phyloP scores from a whole-genome alignment of 1,140 invertebrate species.

The Cyrtorhinus lividipennis region DNA sequence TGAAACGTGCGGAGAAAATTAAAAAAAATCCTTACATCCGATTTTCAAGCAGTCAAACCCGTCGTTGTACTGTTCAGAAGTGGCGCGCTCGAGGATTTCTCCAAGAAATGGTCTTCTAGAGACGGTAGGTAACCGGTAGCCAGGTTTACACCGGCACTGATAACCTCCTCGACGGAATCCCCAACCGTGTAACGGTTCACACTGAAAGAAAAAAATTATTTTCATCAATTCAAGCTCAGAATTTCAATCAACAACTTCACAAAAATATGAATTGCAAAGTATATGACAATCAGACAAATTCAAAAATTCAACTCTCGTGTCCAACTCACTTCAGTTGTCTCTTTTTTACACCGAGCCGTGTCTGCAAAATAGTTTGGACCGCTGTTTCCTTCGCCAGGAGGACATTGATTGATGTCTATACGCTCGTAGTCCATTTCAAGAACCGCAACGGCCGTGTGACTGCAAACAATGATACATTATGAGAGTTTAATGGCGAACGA shows the following conservation, averaged over 20 bases:
- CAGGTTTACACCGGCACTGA: constrained; percentile 84
- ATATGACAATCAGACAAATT: neutral
- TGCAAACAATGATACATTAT: constrained; percentile 29
- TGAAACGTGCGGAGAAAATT: too few relatives aligned
- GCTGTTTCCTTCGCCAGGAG: constrained; percentile 69
- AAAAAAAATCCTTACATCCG: constrained; percentile 56
- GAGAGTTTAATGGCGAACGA: neutral
- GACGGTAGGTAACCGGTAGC: constrained; percentile 69
- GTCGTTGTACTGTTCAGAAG: constrained; percentile 77
- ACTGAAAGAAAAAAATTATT: constrained; percentile 40
- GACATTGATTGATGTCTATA: constrained; percentile 97
- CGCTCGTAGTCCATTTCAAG: constrained; percentile 94
- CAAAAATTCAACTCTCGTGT: too few relatives aligned
- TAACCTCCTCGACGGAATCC: constrained; percentile 91
- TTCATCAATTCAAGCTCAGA: neutral
- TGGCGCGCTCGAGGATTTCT: constrained; percentile 84
- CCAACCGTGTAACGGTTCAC: constrained; percentile 91
- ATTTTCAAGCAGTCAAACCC: constrained; percentile 84
- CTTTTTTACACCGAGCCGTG: constrained; percentile 80
- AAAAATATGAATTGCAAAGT: neutral
- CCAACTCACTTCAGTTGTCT: constrained; percentile 74
- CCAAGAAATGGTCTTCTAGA: constrained; percentile 81
- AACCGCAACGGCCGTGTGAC: constrained; percentile 82
- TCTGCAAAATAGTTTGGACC: constrained; percentile 78
- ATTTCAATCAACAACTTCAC: neutral